Conservation (phyloP, 1,140 invertebrate species). For the Pseudomyrmex concolor region DNA sequence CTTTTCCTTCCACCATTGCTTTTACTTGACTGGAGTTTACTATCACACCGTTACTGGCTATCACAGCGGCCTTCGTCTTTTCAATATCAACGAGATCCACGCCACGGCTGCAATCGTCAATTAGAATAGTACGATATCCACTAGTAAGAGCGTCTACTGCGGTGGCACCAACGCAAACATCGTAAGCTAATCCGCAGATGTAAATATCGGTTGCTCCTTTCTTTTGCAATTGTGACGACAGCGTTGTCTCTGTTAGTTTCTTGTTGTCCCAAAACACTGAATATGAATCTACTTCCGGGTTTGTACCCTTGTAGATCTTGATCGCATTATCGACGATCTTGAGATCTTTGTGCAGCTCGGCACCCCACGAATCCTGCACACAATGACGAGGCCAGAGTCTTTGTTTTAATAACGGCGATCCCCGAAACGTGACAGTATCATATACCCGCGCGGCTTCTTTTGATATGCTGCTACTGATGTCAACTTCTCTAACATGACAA, state of each 20-base stretch:
- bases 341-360: slow-evolving; percentile 96
- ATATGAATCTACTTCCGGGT: slow-evolving; percentile 98
- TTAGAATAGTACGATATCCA: slow-evolving; percentile 94
- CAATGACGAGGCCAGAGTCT: slow-evolving; percentile 98
- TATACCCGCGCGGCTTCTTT: slow-evolving; percentile 92
- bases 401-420: slow-evolving; percentile 93
- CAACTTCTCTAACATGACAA: slow-evolving; percentile 77
- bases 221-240: slow-evolving; percentile 92
- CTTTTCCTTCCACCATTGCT: slow-evolving; percentile 94
- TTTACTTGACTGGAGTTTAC: slow-evolving; percentile 91
- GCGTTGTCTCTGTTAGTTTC: slow-evolving; percentile 93
- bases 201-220: slow-evolving; percentile 96
- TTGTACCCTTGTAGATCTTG: slow-evolving; percentile 96
- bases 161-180: slow-evolving; percentile 97
- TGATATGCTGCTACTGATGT: slow-evolving; percentile 76
- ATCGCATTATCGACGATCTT: slow-evolving; percentile 91
- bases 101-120: slow-evolving; percentile 96
- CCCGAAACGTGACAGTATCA: slow-evolving; percentile 96
- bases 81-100: slow-evolving; percentile 94
- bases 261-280: slow-evolving; percentile 99
- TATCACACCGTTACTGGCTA: slow-evolving; percentile 91
- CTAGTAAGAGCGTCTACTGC: slow-evolving; percentile 94
- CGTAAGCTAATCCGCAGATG: slow-evolving; percentile 97
- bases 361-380: slow-evolving; percentile 97
- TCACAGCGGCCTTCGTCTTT: slow-evolving; percentile 91